Conservation (phyloP, 2,888 invertebrate species). For the Falcaria lacertinaria region DNA sequence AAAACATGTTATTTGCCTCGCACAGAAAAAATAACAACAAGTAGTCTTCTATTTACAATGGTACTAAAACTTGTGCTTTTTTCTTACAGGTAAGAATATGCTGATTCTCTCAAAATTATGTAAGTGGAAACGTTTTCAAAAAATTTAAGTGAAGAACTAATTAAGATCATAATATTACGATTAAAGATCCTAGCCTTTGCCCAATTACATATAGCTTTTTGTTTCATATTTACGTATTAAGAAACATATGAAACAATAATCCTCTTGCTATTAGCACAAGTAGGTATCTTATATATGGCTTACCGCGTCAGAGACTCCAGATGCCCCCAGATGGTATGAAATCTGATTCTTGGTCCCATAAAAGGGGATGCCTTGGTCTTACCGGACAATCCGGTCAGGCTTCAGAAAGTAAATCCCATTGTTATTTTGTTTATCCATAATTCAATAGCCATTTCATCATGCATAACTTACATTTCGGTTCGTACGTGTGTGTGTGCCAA, state of each 20-base stretch:
- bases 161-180: no score
- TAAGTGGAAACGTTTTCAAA: not conserved
- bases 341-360: not conserved
- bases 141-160: no score
- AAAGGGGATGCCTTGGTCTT: not conserved
- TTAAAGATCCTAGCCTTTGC: no score
- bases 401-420: not conserved
- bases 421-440: not conserved
- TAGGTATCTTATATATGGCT: no score
- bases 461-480: no score
- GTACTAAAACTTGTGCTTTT: constrained; percentile 4
- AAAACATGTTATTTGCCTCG: not conserved
- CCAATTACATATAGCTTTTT: no score
- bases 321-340: not conserved
- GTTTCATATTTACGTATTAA: no score
- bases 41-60: not conserved
- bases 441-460: no score
- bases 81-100: constrained; percentile 20
- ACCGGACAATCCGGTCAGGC: not conserved
- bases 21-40: not conserved
- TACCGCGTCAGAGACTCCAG: no score
- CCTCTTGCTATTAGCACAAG: no score
- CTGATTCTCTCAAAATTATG: not conserved
- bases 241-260: no score
- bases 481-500: no score